Evolutionary conservation across 2,113 vertebrate genomes (phyloP).

Genomic region (Notothenia rossii): DNA sequence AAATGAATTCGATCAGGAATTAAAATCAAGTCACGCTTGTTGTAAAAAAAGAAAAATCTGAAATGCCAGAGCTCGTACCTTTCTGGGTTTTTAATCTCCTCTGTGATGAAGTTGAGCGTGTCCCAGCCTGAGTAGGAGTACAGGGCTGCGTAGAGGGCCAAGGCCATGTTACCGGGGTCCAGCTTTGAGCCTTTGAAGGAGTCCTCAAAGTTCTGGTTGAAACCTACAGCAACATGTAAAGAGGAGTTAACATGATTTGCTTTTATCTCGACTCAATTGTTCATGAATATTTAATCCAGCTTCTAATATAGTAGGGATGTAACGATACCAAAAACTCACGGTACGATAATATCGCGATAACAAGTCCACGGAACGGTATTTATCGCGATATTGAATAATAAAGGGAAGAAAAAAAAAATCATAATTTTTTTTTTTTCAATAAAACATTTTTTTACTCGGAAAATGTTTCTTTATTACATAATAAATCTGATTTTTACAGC

Average conservation of each 20-base stretch:
- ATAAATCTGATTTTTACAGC: too few species aligned
- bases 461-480: too few species aligned
- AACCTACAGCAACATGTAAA: constrained; percentile 66
- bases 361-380: too few species aligned
- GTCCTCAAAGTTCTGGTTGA: constrained; percentile 82
- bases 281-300: background rate
- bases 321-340: too few species aligned
- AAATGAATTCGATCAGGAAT: background rate
- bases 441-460: too few species aligned
- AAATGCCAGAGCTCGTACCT: constrained; percentile 68
- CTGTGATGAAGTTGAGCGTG: constrained; percentile 88
- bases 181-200: constrained; percentile 83
- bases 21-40: background rate
- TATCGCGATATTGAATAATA: too few species aligned
- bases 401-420: too few species aligned
- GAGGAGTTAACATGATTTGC: background rate
- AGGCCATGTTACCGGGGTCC: constrained; percentile 82
- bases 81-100: constrained; percentile 88
- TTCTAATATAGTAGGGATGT: background rate
- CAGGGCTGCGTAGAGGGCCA: constrained; percentile 87
- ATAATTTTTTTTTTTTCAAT: too few species aligned
- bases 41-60: background rate
- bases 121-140: constrained; percentile 90
- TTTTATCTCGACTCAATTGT: background rate
- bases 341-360: too few species aligned